A percentile compares a stretch with the other conserved stretches of the same genome.
Evolutionary conservation across 2,113 vertebrate genomes (phyloP).

Genomic region (Sturnira hondurensis): DNA sequence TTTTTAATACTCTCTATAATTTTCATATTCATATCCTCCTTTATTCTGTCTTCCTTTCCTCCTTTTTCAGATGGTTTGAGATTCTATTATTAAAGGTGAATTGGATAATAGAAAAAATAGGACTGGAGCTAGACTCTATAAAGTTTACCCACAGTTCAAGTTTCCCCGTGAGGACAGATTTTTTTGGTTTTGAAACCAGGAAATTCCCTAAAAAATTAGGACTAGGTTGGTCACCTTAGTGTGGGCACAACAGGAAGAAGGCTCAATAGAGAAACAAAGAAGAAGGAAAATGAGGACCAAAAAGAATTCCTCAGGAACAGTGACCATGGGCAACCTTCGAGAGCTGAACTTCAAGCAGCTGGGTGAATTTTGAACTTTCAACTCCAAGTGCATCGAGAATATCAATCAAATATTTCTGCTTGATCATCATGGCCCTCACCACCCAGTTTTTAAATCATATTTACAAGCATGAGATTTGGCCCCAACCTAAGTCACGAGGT

Average conservation of each 20-base stretch:
- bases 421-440: background rate
- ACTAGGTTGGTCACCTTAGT: background rate
- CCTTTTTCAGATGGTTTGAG: background rate
- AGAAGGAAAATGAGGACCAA: background rate
- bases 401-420: background rate
- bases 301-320: background rate
- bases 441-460: background rate
- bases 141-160: background rate
- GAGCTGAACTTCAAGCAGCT: background rate
- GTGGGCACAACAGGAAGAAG: background rate
- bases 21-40: background rate
- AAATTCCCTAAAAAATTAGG: background rate
- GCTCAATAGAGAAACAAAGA: background rate
- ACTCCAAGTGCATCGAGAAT: background rate
- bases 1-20: background rate
- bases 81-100: background rate
- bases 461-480: background rate
- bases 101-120: background rate
- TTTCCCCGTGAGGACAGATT: background rate
- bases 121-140: background rate
- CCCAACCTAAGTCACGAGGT: background rate
- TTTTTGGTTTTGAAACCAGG: background rate
- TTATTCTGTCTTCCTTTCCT: background rate
- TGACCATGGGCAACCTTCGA: background rate
- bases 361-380: background rate